phyloP scores from a whole-genome alignment of 2,113 vertebrate species.

The Caretta caretta region DNA sequence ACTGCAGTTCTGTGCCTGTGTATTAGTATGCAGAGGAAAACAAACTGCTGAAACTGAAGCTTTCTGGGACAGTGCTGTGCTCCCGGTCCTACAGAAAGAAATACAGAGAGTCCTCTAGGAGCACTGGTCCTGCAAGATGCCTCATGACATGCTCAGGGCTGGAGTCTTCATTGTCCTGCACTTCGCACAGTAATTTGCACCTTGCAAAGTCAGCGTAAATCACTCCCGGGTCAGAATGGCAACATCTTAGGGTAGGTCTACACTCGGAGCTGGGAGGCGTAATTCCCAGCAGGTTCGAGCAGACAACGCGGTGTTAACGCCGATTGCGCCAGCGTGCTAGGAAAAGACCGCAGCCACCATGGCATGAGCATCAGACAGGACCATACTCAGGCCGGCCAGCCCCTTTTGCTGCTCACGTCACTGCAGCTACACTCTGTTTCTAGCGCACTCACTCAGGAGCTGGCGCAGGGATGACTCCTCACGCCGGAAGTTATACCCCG shows the following conservation, averaged over 20 bases:
- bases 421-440: too few relatives aligned
- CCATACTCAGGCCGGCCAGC: not conserved
- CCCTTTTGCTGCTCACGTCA: not conserved
- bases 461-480: too few relatives aligned
- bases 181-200: not conserved
- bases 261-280: not conserved
- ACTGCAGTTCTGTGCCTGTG: not conserved
- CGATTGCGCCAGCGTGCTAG: not conserved
- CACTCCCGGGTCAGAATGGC: not conserved
- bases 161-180: not conserved
- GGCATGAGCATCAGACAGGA: not conserved
- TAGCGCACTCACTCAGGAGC: not conserved
- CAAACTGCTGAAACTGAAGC: not conserved
- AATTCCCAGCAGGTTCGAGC: not conserved
- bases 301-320: not conserved
- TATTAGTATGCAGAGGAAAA: not conserved
- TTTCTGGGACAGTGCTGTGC: not conserved
- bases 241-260: not conserved
- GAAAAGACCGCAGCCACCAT: not conserved
- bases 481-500: too few relatives aligned
- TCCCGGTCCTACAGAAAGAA: not conserved
- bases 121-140: not conserved
- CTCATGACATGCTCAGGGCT: not conserved
- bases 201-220: not conserved
- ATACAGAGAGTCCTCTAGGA: not conserved